Evolutionary conservation across 1,140 invertebrate species (phyloP), one percentile per base, ranked within the genome.

Genomic region (Cepaea nemoralis): DNA sequence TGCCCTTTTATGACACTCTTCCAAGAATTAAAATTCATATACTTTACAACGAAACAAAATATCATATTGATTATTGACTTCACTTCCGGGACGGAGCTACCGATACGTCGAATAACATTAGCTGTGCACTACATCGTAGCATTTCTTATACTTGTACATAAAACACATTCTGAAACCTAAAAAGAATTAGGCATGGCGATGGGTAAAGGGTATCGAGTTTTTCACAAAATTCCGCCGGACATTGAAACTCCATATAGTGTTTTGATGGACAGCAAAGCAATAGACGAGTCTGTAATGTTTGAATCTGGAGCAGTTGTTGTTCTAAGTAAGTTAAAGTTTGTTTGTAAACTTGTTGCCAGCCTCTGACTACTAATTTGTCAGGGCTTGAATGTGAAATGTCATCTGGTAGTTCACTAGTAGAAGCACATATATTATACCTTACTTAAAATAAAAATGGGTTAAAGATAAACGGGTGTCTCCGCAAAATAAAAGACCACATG

Each of bases 151-250:
- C 19, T 14, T 55, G 19, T 55, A 6, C 6, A 16, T 45, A 55
- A 3, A 12, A 22, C 10, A 19, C 27, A 5, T 63, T 63, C 59
- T 27, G 59, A 63, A 19, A 3, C n/a, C 33, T 6, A 31, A 1
- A 24, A 59, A 16, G 33, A 75, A 75, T 14, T n/a, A n/a, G n/a
- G n/a, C 6, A 88, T 88, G 97, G 96, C 96, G 89, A 96, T 98
- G 95, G 96, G 96, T 86, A 97, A 98, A 93, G 94, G 94, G 73
- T 98, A 96, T 92, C 95, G 96, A 86, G 94, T 98, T 85, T 94
- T 96, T 86, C 96, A 97, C 91, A 97, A 97, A 92, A 94, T 95
- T 83, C 94, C 95, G 84, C 94, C 95, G 22, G 84, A 85, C 55
- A 55, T 42, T 24, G 84, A 85, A 19, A 94, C 95, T 70, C 87